Percentiles rank a stretch among this genome's conserved stretches.
Conservation (phyloP, 2,888 invertebrate genomes). For the Pyrrhia umbra region DNA sequence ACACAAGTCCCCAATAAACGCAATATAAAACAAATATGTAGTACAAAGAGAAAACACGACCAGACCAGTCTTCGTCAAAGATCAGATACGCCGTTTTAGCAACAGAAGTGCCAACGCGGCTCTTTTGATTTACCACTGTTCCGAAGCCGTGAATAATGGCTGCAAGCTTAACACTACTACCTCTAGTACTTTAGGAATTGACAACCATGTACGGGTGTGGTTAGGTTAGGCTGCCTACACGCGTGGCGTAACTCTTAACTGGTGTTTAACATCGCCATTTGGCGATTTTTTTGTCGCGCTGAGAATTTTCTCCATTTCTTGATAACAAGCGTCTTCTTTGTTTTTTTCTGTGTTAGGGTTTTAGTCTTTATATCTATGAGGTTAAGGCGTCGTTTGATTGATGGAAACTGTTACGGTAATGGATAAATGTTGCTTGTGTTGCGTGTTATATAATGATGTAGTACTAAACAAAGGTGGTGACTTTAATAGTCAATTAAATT, state of each 20-base stretch:
- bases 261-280: slow-evolving; percentile 51
- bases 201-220: slow-evolving; percentile 56
- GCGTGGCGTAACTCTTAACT: slow-evolving; percentile 36
- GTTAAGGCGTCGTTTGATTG: slow-evolving; percentile 12
- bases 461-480: slow-evolving; percentile 18
- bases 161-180: slow-evolving; percentile 46
- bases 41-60: slow-evolving; percentile 56
- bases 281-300: slow-evolving; percentile 53
- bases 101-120: slow-evolving; percentile 79
- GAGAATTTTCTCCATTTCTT: slow-evolving; percentile 6
- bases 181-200: slow-evolving; percentile 58
- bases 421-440: slow-evolving; percentile 28
- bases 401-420: background rate
- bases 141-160: slow-evolving; percentile 74
- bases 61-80: slow-evolving; percentile 70
- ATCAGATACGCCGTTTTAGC: slow-evolving; percentile 85
- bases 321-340: slow-evolving; percentile 21
- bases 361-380: slow-evolving; percentile 7
- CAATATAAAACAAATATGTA: slow-evolving; percentile 48
- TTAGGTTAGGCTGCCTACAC: slow-evolving; percentile 48
- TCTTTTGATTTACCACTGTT: slow-evolving; percentile 81
- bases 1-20: slow-evolving; percentile 30
- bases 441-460: slow-evolving; percentile 28
- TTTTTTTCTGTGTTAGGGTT: background rate
- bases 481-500: slow-evolving; percentile 34